phyloP scores from a whole-genome alignment of 2,113 vertebrate species.

The Leptocoma aspasia region DNA sequence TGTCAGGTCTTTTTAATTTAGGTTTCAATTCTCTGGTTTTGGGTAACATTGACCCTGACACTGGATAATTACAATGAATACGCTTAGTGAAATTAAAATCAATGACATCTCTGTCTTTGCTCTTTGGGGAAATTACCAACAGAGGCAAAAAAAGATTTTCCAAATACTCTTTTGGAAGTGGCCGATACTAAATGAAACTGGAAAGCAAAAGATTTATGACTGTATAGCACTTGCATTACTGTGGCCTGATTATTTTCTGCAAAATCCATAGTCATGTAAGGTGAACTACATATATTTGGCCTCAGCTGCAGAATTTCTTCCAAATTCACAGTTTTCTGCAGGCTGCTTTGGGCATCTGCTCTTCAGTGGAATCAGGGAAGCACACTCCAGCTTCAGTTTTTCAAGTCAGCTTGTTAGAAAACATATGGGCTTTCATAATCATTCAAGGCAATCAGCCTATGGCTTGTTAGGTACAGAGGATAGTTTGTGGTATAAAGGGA shows the following conservation, averaged over 20 bases:
- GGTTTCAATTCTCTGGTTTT: slow-evolving; percentile 18
- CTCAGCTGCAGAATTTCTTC: neutral
- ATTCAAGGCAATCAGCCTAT: neutral
- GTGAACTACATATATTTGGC: neutral
- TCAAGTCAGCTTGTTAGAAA: neutral
- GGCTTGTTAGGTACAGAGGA: neutral
- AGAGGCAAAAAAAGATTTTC: neutral
- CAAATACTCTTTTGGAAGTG: neutral
- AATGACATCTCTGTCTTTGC: neutral
- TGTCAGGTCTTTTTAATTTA: slow-evolving; percentile 27
- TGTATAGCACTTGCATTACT: neutral
- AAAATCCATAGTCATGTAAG: neutral
- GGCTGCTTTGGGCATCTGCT: neutral
- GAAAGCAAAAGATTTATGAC: neutral
- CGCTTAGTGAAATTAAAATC: neutral
- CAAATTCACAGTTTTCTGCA: neutral
- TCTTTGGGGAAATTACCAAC: neutral
- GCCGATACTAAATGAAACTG: neutral
- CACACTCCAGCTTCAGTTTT: neutral
- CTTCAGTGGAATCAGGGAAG: neutral
- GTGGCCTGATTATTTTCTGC: neutral
- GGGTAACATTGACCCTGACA: neutral
- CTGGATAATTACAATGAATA: neutral
- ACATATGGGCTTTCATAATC: neutral
- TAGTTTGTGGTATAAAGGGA: neutral